Percentiles rank a stretch among this genome's conserved stretches.
phyloP scores from a whole-genome alignment of 2,113 vertebrate genomes.

The Melanerpes formicivorus region DNA sequence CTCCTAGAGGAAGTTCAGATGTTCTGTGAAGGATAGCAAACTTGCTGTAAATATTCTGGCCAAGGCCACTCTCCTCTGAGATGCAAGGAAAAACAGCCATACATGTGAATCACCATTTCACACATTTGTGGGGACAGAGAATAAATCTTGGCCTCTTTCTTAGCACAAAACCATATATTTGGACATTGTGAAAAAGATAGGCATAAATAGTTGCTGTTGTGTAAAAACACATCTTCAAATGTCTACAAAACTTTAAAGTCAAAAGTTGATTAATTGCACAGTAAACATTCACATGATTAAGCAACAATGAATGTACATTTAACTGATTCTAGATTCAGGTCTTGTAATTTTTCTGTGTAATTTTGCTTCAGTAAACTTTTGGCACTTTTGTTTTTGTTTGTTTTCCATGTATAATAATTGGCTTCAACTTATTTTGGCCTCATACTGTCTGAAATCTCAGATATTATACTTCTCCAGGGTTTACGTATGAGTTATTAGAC shows the following conservation, averaged over 20 bases:
- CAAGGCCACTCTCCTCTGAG: no score
- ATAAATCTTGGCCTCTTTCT: no score
- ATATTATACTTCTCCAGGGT: not conserved
- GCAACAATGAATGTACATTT: not conserved
- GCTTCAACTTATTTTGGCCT: not conserved
- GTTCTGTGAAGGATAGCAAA: no score
- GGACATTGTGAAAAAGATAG: fast-evolving
- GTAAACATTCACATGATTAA: not conserved
- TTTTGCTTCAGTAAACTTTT: not conserved
- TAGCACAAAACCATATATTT: not conserved
- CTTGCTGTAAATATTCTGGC: no score
- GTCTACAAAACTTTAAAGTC: not conserved
- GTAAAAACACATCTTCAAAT: not conserved
- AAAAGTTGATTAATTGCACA: not conserved
- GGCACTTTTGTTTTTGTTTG: not conserved
- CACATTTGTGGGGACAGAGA: no score
- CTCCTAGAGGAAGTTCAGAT: no score
- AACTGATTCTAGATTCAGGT: not conserved
- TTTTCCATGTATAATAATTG: not conserved
- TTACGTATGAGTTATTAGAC: not conserved
- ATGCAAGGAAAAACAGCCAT: no score
- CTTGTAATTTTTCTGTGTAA: not conserved
- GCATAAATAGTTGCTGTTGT: not conserved
- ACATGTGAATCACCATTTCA: no score
- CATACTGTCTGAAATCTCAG: not conserved